A percentile compares a stretch with the other conserved stretches of the same genome.
Evolutionary conservation across 2,113 vertebrate genomes (phyloP).

Genomic region (Siniperca chuatsi): DNA sequence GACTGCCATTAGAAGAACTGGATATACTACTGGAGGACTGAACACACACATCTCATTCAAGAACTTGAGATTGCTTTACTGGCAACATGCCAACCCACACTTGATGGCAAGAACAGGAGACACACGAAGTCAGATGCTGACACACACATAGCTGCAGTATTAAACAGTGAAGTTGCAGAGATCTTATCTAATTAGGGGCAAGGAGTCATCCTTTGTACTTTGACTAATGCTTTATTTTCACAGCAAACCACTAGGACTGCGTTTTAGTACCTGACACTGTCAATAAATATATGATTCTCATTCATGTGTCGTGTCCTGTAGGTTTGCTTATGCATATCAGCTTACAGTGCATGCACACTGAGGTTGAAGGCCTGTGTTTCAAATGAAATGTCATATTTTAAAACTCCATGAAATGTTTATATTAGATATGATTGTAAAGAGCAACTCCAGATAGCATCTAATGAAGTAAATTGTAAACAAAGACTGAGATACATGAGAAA

Average conservation of each 20-base stretch:
- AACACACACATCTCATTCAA: conserved; percentile 42
- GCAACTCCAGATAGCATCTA: background rate
- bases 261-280: conserved; percentile 19
- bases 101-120: conserved; percentile 9
- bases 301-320: background rate
- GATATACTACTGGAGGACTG: conserved; percentile 92
- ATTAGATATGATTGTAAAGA: background rate
- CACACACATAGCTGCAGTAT: conserved; percentile 2
- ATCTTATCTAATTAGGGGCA: background rate
- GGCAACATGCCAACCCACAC: conserved; percentile 11
- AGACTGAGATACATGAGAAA: background rate
- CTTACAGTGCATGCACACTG: background rate
- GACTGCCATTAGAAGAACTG: conserved; percentile 92
- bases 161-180: conserved; percentile 15
- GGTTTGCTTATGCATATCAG: background rate
- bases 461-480: background rate
- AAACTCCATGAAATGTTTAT: background rate
- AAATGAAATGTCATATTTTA: background rate
- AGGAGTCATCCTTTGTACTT: conserved; percentile 10
- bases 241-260: background rate
- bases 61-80: conserved; percentile 3
- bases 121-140: background rate
- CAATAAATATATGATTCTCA: conserved; percentile 55
- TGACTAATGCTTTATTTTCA: conserved; percentile 11
- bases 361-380: background rate